Base-by-base conservation (phyloP, 1,140 invertebrate species). In the Wasmannia auropunctata region DNA sequence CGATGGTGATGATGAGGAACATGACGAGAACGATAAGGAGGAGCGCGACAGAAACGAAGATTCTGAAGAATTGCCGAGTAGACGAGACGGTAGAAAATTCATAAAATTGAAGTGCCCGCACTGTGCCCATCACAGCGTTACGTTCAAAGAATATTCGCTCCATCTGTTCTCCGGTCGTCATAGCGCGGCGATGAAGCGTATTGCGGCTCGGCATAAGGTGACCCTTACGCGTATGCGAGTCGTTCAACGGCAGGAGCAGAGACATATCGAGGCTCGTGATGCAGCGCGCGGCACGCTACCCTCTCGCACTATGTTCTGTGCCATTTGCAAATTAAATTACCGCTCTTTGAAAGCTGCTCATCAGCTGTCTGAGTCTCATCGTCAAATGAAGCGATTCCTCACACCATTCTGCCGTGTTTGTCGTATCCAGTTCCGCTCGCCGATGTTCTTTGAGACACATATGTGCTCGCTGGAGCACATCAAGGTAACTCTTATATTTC, bases 371-470 rank as follows among this genome's bases (percentile, higher is more conserved):
- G 96, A 97, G 83, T 96, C 97, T 7, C 97, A 98, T 94, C 96
- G 97, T 92, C 97, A 97, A 88, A 98, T 98, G 95, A 97, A 97
- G 92, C 96, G 97, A 90, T 97, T 98, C 93, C 94, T 98, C n/a
- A 96, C 97, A 95, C 97, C 97, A 0, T 97, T 96, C 91, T 98
- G 97, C 90, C 96, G 96, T 87, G 95, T 97, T 51, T 97, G 97
- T 93, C 96, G 96, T 31, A 94, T 97, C 74, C 96, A 96, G 19
- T 98, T 97, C 94, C 97, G 97, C 76, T 97, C 97, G 83, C 97
- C 97, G 10, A 98, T 98, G 97, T 95, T 97, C 3, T 98, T 97
- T 93, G 97, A 98, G 92, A 97, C 97, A 85, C 97, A 98, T 93
- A 96, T 97, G 56, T 98, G 97, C 91, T 97, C 97, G 0, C 93